Evolutionary conservation across 2,888 invertebrate species (phyloP), one percentile per base, ranked within the genome.

Genomic region (Beris morrisii): DNA sequence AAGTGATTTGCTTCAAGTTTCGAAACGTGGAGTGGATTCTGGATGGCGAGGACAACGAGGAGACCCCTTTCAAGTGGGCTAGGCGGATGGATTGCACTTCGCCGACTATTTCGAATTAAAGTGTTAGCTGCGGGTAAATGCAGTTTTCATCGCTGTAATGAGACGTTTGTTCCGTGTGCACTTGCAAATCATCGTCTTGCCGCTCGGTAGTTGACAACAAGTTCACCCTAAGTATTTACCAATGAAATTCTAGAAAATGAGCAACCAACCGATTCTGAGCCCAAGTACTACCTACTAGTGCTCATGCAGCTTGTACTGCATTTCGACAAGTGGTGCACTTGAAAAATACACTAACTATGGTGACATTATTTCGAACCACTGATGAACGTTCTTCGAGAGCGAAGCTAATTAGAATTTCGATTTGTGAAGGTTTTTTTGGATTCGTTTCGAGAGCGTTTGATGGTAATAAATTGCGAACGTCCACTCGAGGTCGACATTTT

Each of bases 111-210:
- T 5, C 32, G 38, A 28, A 61, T 38, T 50, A 61, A 52, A 30
- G 48, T 22, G 30, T n/a, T 22, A 22, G 28, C 52, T 38, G 50
- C 22, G 61, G 61, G 32, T 38, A 50, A 61, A 50, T 50, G 61
- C 61, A 61, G 61, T 61, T 61, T 61, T 61, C 61, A 61, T 61
- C 50, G 50, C 61, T 50, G 61, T 61, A 61, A 61, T 61, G 61
- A 61, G 61, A 61, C 61, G 61, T 61, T 61, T 61, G 61, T 61
- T 61, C 61, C 38, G 38, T 50, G 61, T 52, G 50, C 43, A 38
- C 61, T 61, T 52, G 61, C 61, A 61, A 61, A 61, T 61, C 61
- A 61, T 61, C 61, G 50, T 52, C 61, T 50, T 61, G 50, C 61
- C 22, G 28, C 31, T 12, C 44, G 13, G n/a, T 38, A 13, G 13